Evolutionary conservation across 2,113 vertebrate genomes (phyloP).

Genomic region (Sceloporus tristichus): DNA sequence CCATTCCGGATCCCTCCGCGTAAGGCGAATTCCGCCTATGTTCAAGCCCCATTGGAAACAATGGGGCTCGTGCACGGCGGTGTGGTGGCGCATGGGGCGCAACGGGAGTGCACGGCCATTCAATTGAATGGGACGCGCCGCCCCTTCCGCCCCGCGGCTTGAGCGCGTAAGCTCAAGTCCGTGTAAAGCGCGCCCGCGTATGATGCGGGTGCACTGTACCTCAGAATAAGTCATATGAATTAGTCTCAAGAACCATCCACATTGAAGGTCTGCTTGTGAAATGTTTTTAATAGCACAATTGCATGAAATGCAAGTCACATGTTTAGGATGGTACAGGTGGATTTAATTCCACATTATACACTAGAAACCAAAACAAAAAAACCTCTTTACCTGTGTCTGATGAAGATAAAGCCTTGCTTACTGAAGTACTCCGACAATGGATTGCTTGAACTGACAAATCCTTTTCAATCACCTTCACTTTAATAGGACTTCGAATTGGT

Average conservation of each 20-base stretch:
- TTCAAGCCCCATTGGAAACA: too few species aligned
- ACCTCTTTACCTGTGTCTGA: conserved; percentile 88
- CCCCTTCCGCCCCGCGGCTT: too few species aligned
- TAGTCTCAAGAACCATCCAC: neutral
- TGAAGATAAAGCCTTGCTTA: conserved; percentile 94
- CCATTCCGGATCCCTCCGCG: too few species aligned
- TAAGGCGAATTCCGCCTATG: too few species aligned
- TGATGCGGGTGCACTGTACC: neutral
- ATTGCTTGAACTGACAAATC: conserved; percentile 85
- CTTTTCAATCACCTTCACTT: conserved; percentile 86
- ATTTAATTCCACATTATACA: neutral
- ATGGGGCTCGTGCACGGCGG: too few species aligned
- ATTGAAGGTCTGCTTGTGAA: neutral
- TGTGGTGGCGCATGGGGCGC: too few species aligned
- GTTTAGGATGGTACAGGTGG: neutral
- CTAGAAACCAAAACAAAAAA: neutral
- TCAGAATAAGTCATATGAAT: neutral
- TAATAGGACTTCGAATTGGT: conserved; percentile 79
- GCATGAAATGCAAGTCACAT: neutral
- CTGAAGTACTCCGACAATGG: conserved; percentile 78
- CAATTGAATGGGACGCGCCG: too few species aligned
- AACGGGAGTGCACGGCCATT: too few species aligned
- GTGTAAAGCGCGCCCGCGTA: too few species aligned
- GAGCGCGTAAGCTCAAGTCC: too few species aligned
- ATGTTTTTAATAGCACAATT: conserved; percentile 4